Conservation (phyloP, 53 echinoderm and acorn worm species). For the Pentamera pediparva region DNA sequence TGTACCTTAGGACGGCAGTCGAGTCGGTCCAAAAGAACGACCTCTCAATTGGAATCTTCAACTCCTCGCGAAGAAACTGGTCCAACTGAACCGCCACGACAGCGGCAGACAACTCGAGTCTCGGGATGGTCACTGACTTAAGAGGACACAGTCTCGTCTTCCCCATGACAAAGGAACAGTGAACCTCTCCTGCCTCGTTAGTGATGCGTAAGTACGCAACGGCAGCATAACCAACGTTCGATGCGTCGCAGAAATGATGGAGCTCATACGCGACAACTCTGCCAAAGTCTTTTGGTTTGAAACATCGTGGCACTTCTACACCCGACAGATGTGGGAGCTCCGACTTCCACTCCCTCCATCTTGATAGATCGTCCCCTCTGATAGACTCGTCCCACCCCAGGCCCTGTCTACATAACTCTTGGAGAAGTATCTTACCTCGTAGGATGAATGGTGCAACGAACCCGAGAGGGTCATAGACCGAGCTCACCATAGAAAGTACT, state of each 20-base stretch:
- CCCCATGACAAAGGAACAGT: slow-evolving; percentile 50
- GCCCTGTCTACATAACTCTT: slow-evolving; percentile 43
- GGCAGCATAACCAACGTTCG: slow-evolving; percentile 23
- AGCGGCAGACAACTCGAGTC: slow-evolving; percentile 58
- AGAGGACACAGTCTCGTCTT: slow-evolving; percentile 52
- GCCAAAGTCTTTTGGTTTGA: background rate
- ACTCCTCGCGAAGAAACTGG: slow-evolving; percentile 22
- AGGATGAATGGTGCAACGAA: slow-evolving; percentile 53
- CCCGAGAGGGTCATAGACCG: slow-evolving; percentile 40
- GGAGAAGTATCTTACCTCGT: slow-evolving; percentile 50
- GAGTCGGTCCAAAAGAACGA: slow-evolving; percentile 53
- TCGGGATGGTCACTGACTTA: slow-evolving; percentile 42
- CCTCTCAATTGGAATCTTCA: slow-evolving; percentile 3
- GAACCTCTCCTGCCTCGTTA: slow-evolving; percentile 1
- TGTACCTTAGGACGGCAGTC: slow-evolving; percentile 41
- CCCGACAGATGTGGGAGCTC: slow-evolving; percentile 31
- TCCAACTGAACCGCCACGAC: slow-evolving; percentile 32
- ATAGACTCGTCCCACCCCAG: slow-evolving; percentile 50
- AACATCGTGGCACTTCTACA: slow-evolving; percentile 39
- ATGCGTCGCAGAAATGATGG: slow-evolving; percentile 38
- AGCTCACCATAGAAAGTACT: slow-evolving; percentile 53
- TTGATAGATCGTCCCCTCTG: background rate
- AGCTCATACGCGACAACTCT: background rate
- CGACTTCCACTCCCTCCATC: slow-evolving; percentile 32
- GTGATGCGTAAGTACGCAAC: slow-evolving; percentile 43